Evolutionary conservation across 2,113 vertebrate genomes (phyloP).

Genomic region (Pangasianodon gigas): DNA sequence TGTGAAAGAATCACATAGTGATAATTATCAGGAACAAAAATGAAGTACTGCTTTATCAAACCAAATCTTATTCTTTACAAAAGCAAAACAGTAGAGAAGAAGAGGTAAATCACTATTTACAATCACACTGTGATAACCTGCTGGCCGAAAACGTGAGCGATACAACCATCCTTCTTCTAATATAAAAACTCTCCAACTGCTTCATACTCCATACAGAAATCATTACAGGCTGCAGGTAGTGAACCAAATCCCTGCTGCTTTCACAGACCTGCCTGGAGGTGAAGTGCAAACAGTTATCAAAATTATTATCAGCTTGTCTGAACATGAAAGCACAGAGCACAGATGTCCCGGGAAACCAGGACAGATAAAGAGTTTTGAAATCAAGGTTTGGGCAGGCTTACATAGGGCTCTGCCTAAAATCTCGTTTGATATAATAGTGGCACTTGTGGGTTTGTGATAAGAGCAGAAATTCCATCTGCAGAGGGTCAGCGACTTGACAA

Average conservation of each 20-base stretch:
- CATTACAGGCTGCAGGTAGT: not conserved
- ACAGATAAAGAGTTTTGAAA: not conserved
- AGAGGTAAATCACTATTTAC: not conserved
- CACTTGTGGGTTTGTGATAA: not conserved
- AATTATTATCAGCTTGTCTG: not conserved
- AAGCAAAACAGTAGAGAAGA: not conserved
- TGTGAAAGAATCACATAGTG: not conserved
- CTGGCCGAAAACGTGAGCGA: not conserved
- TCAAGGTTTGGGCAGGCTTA: not conserved
- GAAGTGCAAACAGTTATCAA: not conserved
- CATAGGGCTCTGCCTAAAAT: not conserved
- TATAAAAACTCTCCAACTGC: not conserved
- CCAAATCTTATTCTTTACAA: not conserved
- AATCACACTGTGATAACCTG: not conserved
- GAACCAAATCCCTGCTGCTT: not conserved
- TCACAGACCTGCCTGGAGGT: not conserved
- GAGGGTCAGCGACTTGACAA: not conserved
- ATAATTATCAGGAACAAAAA: not conserved
- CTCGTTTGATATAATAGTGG: not conserved
- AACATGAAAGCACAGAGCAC: not conserved
- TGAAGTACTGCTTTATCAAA: not conserved
- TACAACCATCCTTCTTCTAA: not conserved
- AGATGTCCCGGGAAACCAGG: not conserved
- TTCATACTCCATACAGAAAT: not conserved
- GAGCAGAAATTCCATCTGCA: not conserved